These are phyloP conservation scores for Bicyclus anynana DNA, from an alignment of 1,140 invertebrate species.

Conservation along the genomic window DNA sequence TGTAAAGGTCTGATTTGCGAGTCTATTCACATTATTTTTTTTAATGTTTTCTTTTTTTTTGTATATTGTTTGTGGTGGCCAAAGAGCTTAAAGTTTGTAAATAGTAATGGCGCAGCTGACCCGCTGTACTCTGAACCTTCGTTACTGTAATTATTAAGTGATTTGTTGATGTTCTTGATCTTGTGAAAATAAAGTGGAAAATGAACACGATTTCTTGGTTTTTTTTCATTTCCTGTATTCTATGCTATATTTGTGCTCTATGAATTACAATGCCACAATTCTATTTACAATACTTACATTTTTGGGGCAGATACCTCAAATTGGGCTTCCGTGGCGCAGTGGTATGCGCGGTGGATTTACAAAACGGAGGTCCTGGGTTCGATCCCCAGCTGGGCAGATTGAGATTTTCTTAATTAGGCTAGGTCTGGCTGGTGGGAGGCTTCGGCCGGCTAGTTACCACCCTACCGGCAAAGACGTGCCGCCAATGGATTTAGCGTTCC, in stretches of 20 bases:
- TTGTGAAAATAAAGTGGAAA: slow-evolving; percentile 69
- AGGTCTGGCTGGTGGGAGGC: too few relatives aligned
- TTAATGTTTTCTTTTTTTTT: slow-evolving; percentile 48
- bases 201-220: slow-evolving; percentile 17
- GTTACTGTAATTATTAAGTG: slow-evolving; percentile 73
- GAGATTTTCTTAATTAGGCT: too few relatives aligned
- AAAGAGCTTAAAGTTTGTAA: slow-evolving; percentile 71
- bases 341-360: too few relatives aligned
- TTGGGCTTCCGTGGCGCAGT: too few relatives aligned
- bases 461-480: too few relatives aligned
- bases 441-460: too few relatives aligned
- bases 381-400: too few relatives aligned
- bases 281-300: too few relatives aligned
- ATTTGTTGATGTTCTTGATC: slow-evolving; percentile 75
- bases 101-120: slow-evolving; percentile 42
- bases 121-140: slow-evolving; percentile 58
- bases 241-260: not conserved
- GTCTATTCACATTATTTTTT: slow-evolving; percentile 45
- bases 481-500: too few relatives aligned
- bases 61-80: slow-evolving; percentile 68
- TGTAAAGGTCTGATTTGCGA: slow-evolving; percentile 38
- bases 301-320: too few relatives aligned
- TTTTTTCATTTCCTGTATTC: not conserved
- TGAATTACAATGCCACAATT: too few relatives aligned
- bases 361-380: too few relatives aligned